Base-by-base conservation (phyloP, 2,113 vertebrate genomes). In the Camelus dromedarius region DNA sequence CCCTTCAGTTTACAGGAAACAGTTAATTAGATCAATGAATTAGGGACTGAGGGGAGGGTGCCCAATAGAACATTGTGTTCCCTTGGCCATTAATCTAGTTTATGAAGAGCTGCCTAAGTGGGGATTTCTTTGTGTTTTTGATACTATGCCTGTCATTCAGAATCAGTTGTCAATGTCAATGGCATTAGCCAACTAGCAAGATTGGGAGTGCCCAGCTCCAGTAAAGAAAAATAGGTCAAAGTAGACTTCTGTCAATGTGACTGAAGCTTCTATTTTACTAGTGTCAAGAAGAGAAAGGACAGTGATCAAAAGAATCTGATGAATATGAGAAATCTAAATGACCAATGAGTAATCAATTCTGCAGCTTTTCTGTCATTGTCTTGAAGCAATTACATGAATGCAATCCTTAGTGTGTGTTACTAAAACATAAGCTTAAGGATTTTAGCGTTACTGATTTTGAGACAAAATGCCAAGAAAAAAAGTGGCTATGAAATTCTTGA, bases 401-500 rank as follows among this genome's bases (percentile, higher is more conserved):
- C 26, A 90, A 26, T 67, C 60, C 42, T 86, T 52, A 18, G 2
- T 46, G 26, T 19, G 1, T 64, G 16, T 86, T 79, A 38, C 38
- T 92, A 50, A 87, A 86, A 46, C 81, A 92, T 5, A 12, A 83
- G 11, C 5, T 75, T 32, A 62, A 58, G 75, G 48, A 69, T 96
- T 83, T 93, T 66, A 87, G 26, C 15, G 92, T 48, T 15, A 24
- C 5, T 80, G 16, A 12, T 70, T 89, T 58, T 80, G 75, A 96
- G 46, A 93, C 24, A 95, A 94, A 95, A 95, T 87, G 30, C 52
- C 22, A 89, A 84, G 38, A 88, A 92, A 83, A 77, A 85, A 96
- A 60, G 26, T 52, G 42, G 26, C 16, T 70, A 20, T 81, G 75
- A 93, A 81, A 89, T 67, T 81, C 46, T 81, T 67, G 60, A 93